Base-by-base conservation (phyloP, 2,888 invertebrate species). In the Holacanthella duospinosa region DNA sequence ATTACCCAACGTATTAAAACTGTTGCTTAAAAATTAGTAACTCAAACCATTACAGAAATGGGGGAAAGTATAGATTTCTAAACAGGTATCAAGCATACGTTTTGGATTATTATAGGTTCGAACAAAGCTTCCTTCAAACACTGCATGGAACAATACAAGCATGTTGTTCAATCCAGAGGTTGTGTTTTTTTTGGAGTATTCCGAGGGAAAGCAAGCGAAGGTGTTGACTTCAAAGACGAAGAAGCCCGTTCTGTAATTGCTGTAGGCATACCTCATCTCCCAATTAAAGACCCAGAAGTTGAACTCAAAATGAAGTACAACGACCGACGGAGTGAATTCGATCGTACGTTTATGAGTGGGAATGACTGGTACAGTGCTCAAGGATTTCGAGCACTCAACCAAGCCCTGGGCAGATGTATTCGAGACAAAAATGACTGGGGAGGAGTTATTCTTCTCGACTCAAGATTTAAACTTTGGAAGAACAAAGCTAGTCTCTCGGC, bases 361-460 rank as follows among this genome's bases (percentile, higher is more conserved):
- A 27, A 26, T 1, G 59, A 66, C 19, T 71, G 71, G 71, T 70
- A 71, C 43, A 59, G 54, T 6, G 64, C 63, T 12, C 67, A 68
- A 60, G 70, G 68, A 0, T 68, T 68, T 36, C 60, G 70, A 16
- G 70, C 71, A 0, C 63, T 70, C 61, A 71, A 71, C 29, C 70
- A 71, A 60, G 68, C 67, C 0, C 65, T 71, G 65, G 71, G 71
- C 2, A 43, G 71, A n/a, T 68, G 70, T 54, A 63, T 71, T n/a
- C 59, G 71, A 1, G 70, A 71, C 55, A 19, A 27, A 55, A 55
- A 66, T 1, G 71, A 71, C 53, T 71, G 71, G 71, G 68, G 70
- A 6, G 62, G 63, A 0, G 43, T 70, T 9, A 61, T 72, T 9
- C 57, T 72, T 4, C 55, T 68, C 24, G 70, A 70, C 9, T 26